Conservation (phyloP, 2,888 invertebrate species). For the Megamerina dolium region DNA sequence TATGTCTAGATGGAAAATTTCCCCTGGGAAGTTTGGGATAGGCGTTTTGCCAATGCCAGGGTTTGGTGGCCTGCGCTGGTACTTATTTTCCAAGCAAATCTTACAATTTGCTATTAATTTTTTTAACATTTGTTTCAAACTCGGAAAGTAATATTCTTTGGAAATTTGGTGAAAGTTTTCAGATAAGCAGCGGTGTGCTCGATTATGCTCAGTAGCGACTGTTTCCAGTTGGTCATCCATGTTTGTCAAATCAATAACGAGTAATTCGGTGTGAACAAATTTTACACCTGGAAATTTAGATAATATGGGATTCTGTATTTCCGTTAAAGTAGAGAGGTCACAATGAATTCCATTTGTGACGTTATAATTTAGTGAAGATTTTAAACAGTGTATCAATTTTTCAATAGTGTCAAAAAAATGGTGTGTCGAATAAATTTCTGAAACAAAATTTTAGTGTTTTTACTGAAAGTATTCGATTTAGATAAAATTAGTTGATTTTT, state of each 20-base stretch:
- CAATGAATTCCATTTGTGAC: conserved; percentile 14
- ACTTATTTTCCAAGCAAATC: conserved; percentile 11
- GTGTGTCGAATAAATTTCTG: too few species aligned
- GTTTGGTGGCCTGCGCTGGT: conserved; percentile 4
- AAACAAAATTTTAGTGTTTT: conserved; percentile 10
- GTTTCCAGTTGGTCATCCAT: conserved; percentile 14
- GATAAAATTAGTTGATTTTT: conserved; percentile 14
- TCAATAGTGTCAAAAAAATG: neutral
- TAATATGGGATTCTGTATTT: conserved; percentile 7
- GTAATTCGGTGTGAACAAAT: conserved; percentile 11
- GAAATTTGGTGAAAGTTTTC: neutral
- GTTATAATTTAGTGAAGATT: conserved; percentile 13
- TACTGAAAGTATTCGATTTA: conserved; percentile 1
- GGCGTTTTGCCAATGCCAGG: conserved; percentile 5
- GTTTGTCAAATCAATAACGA: conserved; percentile 17
- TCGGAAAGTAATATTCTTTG: neutral
- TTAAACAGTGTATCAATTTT: conserved; percentile 3
- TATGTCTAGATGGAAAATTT: conserved; percentile 7
- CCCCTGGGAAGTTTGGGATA: conserved; percentile 5
- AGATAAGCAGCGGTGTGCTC: neutral
- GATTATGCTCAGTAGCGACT: conserved; percentile 9
- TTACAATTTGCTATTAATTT: conserved; percentile 3
- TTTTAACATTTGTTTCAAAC: neutral
- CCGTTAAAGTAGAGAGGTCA: conserved; percentile 8
- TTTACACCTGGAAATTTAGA: conserved; percentile 11